Evolutionary conservation across 2,797 vertebrate genomes (phyloP), one percentile per base, ranked within the genome.

Genomic region (Oryzias sinensis): DNA sequence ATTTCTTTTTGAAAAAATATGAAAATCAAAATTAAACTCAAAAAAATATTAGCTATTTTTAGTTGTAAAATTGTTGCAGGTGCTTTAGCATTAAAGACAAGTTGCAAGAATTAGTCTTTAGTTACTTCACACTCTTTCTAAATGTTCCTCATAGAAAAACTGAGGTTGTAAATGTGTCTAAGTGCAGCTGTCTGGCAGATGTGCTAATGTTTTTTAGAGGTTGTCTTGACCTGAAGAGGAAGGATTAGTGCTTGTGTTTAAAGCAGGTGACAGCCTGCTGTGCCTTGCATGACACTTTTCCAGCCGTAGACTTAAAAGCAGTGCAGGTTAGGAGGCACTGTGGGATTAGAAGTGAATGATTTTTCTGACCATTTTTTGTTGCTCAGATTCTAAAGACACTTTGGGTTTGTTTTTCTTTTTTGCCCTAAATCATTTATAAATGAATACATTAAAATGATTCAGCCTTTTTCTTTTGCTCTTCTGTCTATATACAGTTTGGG

Each of bases 161-260:
- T 4, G 18, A 14, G 55, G 58, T 33, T 79, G 56, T 63, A 14
- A 62, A 49, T 56, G 50, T 57, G 58, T 54, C 47, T 44, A 45
- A 58, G 49, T 33, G 45, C 25, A 53, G 14, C 44, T 60, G 50
- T 62, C 29, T 55, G 20, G 15, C 51, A 48, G 43, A 49, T 59
- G 53, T 53, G 41, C 67, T 67, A 73, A 64, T 49, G 17, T 66
- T 59, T 70, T 66, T 67, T 49, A 59, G 53, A 18, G 49, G 62
- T 59, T 50, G 56, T 74, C 52, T 66, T 80, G 78, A 69, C 66
- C 62, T 82, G 51, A 22, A 68, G 63, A 74, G 67, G 52, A 68
- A 54, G 58, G 80, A 84, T 81, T 77, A 77, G 56, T 49, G 58
- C 57, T 68, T 65, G 71, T 77, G 59, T 68, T 79, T 69, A 65